A percentile compares a stretch with the other conserved stretches of the same genome.
phyloP scores from a whole-genome alignment of 2,888 invertebrate species.

The Drosophila anceps region DNA sequence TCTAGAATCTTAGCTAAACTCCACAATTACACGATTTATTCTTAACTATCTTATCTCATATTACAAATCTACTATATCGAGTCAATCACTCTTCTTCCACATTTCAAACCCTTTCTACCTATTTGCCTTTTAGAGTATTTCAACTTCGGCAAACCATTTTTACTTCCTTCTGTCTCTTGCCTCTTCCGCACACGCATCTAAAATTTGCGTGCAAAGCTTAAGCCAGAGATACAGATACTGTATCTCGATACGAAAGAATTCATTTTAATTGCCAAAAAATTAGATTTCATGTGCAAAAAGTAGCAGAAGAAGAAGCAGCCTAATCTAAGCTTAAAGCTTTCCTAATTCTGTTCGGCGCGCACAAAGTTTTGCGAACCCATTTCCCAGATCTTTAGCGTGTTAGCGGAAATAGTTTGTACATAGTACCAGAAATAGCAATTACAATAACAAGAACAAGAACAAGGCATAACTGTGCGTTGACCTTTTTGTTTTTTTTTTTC shows the following conservation, averaged over 20 bases:
- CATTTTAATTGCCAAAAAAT: conserved; percentile 65
- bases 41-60: neutral
- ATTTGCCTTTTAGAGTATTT: conserved; percentile 17
- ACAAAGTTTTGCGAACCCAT: conserved; percentile 53
- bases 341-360: conserved; percentile 28
- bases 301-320: neutral
- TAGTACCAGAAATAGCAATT: conserved; percentile 49
- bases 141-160: conserved; percentile 3
- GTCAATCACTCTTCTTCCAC: too few relatives aligned
- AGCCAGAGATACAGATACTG: conserved; percentile 33
- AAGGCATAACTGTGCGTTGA: conserved; percentile 80
- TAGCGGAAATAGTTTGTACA: conserved; percentile 74
- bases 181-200: conserved; percentile 18
- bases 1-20: neutral
- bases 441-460: conserved; percentile 63
- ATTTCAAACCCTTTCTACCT: neutral
- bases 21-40: neutral
- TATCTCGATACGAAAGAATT: conserved; percentile 52
- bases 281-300: conserved; percentile 55
- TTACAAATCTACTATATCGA: neutral
- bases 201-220: conserved; percentile 11
- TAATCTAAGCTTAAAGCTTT: conserved; percentile 38
- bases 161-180: conserved; percentile 4
- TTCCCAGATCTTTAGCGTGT: conserved; percentile 61
- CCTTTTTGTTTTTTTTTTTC: conserved; percentile 53